phyloP scores from a whole-genome alignment of 2,888 invertebrate species.

The Chalcosyrphus nemorum region DNA sequence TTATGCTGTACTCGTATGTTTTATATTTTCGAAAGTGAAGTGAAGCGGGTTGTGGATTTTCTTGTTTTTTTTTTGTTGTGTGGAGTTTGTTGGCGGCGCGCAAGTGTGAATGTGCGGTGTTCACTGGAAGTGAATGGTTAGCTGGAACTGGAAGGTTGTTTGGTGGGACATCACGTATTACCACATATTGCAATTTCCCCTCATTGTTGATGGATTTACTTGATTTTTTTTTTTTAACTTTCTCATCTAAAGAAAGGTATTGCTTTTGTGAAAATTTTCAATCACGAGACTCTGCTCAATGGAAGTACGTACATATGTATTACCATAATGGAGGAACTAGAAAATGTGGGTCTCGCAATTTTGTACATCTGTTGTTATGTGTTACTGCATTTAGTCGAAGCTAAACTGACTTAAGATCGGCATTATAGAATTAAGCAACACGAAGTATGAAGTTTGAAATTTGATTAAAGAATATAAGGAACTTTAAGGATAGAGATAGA shows the following conservation, averaged over 20 bases:
- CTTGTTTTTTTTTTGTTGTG: slow-evolving; percentile 5
- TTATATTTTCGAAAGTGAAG: slow-evolving; percentile 66
- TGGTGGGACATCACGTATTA: slow-evolving; percentile 10
- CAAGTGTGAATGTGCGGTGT: slow-evolving; percentile 30
- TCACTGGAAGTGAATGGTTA: slow-evolving; percentile 62
- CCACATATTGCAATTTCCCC: slow-evolving; percentile 23
- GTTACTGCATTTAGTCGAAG: no score
- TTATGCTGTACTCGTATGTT: slow-evolving; percentile 1
- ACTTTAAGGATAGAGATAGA: no score
- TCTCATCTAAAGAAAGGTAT: not conserved
- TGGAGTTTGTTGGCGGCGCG: not conserved
- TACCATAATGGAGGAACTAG: not conserved
- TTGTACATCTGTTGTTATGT: not conserved
- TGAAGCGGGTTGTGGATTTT: slow-evolving; percentile 26
- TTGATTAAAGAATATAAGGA: no score
- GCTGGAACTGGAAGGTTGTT: slow-evolving; percentile 45
- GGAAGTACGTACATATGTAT: no score
- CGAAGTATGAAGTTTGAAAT: no score
- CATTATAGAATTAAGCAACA: no score
- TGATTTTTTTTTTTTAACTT: not conserved
- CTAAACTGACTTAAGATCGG: no score
- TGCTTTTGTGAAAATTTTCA: not conserved
- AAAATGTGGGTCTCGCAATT: not conserved
- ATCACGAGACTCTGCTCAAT: not conserved
- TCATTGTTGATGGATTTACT: slow-evolving; percentile 25